Percentiles rank a stretch among this genome's conserved stretches.
Evolutionary conservation across 1,140 invertebrate species (phyloP).

Genomic region (Eciton burchellii): DNA sequence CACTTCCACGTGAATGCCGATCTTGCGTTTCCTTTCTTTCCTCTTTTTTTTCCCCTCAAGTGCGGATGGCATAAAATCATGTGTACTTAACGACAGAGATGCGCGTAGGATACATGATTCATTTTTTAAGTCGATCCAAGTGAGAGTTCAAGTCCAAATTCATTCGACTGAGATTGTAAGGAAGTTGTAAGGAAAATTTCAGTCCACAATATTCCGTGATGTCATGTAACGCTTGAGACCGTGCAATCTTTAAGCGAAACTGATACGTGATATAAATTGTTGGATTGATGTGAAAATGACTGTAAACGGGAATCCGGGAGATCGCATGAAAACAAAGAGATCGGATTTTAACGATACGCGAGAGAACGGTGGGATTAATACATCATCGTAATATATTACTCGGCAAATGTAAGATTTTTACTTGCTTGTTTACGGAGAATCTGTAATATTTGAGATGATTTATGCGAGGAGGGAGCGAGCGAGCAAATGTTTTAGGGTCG

Average conservation of each 20-base stretch:
- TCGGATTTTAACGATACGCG: no score
- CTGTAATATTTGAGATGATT: conserved; percentile 14
- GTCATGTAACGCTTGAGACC: no score
- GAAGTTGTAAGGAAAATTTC: neutral
- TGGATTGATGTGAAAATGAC: no score
- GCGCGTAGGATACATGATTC: neutral
- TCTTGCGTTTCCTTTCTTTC: neutral
- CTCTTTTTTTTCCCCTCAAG: no score
- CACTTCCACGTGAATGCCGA: conserved; percentile 14
- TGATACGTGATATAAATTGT: no score
- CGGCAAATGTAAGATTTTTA: neutral
- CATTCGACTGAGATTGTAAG: neutral
- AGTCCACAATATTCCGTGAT: no score
- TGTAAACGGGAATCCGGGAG: no score
- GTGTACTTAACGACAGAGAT: neutral
- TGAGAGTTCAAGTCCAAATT: no score
- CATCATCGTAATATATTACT: neutral
- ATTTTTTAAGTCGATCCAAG: neutral
- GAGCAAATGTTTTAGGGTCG: conserved; percentile 50
- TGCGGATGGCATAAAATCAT: neutral
- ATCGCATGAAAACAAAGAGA: neutral
- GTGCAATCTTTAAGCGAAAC: no score
- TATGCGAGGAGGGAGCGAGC: conserved; percentile 13
- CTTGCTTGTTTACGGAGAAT: conserved; percentile 21
- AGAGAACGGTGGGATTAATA: no score